Evolutionary conservation across 2,888 invertebrate species (phyloP), one percentile per base, ranked within the genome.

Genomic region (Cephus spinipes): DNA sequence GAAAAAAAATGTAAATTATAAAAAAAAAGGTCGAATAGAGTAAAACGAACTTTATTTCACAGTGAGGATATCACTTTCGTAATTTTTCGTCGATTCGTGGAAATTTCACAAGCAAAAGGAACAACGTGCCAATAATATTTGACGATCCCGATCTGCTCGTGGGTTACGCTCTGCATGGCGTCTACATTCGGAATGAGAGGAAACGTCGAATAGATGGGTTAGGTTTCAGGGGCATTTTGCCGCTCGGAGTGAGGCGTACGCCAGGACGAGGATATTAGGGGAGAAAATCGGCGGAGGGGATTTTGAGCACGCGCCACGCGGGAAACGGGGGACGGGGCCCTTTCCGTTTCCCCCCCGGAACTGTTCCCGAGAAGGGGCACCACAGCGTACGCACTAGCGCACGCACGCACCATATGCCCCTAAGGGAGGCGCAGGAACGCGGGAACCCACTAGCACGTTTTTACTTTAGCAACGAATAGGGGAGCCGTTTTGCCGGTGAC

Each of bases 111-210:
- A 77, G 23, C 33, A 78, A 81, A 79, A 34, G 81, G 78, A 77
- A 23, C 23, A 9, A 55, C 69, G 34, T 55, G 55, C 55, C 2
- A 55, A 55, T 55, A 55, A 55, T 55, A 55, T 55, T 55, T 55
- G 55, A 55, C 2, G 30, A 75, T 71, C 36, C n/a, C 80, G 84
- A 84, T 84, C 84, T 79, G 81, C 81, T 86, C 88, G 87, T 87
- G 85, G 88, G 88, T 85, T 89, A 89, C 89, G 90, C 89, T 86
- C 91, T 88, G 90, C 90, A 90, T 90, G 91, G 88, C 91, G 88
- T 91, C 89, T 86, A 87, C 88, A 87, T 89, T 83, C 82, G 81
- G 86, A 87, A 85, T 87, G 86, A 85, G 80, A 80, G 31, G 31
- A 31, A 33, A 36, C 78, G 75, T 88, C 87, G 88, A 88, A 90